A percentile compares a stretch with the other conserved stretches of the same genome.
phyloP scores from a whole-genome alignment of 37 sponge, comb jelly and placozoan species.

The Diacarnus erythraeanus region DNA sequence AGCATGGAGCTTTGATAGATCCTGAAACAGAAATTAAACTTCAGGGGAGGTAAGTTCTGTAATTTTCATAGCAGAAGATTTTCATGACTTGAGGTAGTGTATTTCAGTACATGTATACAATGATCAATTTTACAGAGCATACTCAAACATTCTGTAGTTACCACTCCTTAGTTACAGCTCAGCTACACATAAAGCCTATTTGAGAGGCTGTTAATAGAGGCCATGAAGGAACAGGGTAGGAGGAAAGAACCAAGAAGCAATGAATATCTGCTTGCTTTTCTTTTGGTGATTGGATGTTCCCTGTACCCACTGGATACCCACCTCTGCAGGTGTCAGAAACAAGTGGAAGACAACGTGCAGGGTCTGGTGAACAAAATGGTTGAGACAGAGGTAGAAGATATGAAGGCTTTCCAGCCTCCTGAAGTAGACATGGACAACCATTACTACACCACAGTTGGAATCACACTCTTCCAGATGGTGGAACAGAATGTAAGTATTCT shows the following conservation, averaged over 20 bases:
- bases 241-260: no score
- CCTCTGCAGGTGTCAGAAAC: conserved; percentile 44
- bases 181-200: no score
- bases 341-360: conserved; percentile 44
- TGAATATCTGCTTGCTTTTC: no score
- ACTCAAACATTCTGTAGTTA: no score
- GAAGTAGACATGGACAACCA: conserved; percentile 48
- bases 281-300: no score
- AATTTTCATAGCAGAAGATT: background rate
- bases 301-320: background rate
- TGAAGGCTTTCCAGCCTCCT: conserved; percentile 45
- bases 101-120: no score
- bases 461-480: conserved; percentile 61
- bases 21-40: conserved; percentile 47
- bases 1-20: conserved; percentile 52
- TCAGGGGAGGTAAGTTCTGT: conserved; percentile 44
- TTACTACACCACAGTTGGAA: conserved; percentile 57
- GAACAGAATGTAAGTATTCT: conserved; percentile 63
- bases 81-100: background rate
- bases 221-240: no score
- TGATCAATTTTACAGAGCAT: no score
- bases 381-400: conserved; percentile 54
- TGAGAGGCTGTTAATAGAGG: background rate
- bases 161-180: no score
- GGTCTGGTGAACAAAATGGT: conserved; percentile 52